Evolutionary conservation across 2,888 invertebrate species (phyloP).

Genomic region (Netelia inedita): DNA sequence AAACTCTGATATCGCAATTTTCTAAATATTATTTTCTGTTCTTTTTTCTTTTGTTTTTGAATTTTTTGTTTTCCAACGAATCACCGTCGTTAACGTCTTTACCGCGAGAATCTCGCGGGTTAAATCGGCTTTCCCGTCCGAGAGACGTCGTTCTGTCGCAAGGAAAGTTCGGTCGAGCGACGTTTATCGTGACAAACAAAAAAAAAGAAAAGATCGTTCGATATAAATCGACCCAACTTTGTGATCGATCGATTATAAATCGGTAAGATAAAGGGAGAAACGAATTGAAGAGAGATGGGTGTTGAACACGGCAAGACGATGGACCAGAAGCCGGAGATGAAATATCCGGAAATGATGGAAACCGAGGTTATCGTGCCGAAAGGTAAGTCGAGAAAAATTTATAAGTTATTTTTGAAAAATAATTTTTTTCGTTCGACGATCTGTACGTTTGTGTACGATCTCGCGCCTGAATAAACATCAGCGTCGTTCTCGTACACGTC

Average conservation of each 20-base stretch:
- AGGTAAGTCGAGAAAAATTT: constrained; percentile 70
- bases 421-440: not conserved
- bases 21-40: constrained; percentile 1
- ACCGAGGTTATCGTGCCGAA: constrained; percentile 72
- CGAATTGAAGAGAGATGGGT: constrained; percentile 62
- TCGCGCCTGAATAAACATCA: not conserved
- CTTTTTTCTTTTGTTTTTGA: constrained; percentile 25
- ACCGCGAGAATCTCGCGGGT: no score
- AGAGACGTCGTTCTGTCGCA: no score
- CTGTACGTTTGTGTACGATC: not conserved
- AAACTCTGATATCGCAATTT: constrained; percentile 19
- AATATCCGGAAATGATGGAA: constrained; percentile 75
- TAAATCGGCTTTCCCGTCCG: no score
- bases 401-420: not conserved
- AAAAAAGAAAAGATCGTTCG: not conserved
- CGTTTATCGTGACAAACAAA: constrained; percentile 8
- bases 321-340: constrained; percentile 73
- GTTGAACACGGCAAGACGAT: constrained; percentile 77
- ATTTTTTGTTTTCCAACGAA: no score
- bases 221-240: constrained; percentile 14
- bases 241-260: constrained; percentile 3
- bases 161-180: no score
- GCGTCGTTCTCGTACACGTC: not conserved
- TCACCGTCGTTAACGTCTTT: no score
- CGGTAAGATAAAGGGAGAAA: not conserved